Percentiles rank a stretch among this genome's conserved stretches.
phyloP scores from a whole-genome alignment of 1,140 invertebrate species.

The Bilobella aurantiaca region DNA sequence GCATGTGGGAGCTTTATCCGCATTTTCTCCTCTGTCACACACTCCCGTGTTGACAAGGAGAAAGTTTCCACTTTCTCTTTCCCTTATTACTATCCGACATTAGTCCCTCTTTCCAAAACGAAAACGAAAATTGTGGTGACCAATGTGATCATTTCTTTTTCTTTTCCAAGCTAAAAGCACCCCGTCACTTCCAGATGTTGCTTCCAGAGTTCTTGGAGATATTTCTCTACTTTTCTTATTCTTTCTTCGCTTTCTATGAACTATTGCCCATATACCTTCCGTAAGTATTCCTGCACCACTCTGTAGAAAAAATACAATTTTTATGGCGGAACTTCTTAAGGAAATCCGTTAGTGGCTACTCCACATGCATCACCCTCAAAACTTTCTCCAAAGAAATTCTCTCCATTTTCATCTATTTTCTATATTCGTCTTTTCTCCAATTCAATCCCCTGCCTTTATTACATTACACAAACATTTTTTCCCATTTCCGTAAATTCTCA shows the following conservation, averaged over 20 bases:
- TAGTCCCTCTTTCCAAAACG: background rate
- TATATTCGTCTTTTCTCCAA: constrained; percentile 13
- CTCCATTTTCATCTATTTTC: background rate
- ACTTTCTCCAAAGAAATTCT: background rate
- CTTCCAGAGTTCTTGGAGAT: constrained; percentile 30
- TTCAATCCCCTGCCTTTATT: constrained; percentile 28
- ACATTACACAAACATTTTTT: constrained; percentile 31
- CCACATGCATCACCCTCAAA: background rate
- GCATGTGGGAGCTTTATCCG: background rate
- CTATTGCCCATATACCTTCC: background rate
- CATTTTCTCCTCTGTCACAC: background rate
- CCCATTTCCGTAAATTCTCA: constrained; percentile 21
- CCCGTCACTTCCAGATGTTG: constrained; percentile 34
- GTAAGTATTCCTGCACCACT: background rate
- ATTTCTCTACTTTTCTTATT: constrained; percentile 27
- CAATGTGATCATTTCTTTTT: constrained; percentile 28
- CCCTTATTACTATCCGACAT: background rate
- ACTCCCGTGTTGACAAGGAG: constrained; percentile 1
- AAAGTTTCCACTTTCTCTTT: constrained; percentile 3
- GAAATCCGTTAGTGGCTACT: constrained; percentile 1
- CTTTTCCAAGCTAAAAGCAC: constrained; percentile 28
- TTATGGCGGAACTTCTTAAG: constrained; percentile 5
- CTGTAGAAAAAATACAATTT: background rate
- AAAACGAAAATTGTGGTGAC: constrained; percentile 29
- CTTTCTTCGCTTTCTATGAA: constrained; percentile 15